Percentiles rank a stretch among this genome's conserved stretches.
Conservation (phyloP, 2,888 invertebrate species). For the Pyrrhosoma nymphula region DNA sequence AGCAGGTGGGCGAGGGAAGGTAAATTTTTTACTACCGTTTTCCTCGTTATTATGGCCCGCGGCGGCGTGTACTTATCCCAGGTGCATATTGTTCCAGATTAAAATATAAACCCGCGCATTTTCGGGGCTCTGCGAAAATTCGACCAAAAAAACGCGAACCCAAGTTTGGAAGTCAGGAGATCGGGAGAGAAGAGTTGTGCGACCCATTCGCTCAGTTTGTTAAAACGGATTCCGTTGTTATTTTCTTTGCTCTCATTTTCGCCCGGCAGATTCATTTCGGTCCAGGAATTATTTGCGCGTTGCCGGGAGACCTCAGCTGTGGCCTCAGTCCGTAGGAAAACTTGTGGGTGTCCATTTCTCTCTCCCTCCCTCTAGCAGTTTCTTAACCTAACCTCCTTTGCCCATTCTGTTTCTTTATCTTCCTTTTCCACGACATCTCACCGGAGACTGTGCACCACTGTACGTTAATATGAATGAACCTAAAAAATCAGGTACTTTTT, state of each 20-base stretch:
- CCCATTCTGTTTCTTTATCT: too few relatives aligned
- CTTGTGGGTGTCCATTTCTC: neutral
- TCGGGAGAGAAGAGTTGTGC: neutral
- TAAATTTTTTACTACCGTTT: neutral
- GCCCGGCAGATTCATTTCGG: neutral
- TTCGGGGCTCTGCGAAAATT: neutral
- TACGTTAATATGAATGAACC: too few relatives aligned
- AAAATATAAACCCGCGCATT: neutral
- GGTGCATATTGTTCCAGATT: neutral
- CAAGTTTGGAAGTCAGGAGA: neutral
- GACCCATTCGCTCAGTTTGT: neutral
- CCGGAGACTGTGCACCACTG: too few relatives aligned
- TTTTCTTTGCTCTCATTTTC: neutral
- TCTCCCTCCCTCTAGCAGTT: neutral
- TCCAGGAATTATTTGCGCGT: neutral
- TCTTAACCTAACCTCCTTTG: too few relatives aligned
- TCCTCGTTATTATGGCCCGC: neutral
- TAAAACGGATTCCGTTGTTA: neutral
- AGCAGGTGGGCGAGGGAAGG: neutral
- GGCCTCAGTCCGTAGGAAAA: neutral
- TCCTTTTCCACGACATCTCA: too few relatives aligned
- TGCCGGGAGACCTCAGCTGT: neutral
- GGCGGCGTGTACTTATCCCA: neutral
- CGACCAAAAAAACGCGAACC: neutral
- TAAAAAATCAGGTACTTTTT: too few relatives aligned